Percentiles rank a stretch among this genome's conserved stretches.
phyloP scores from a whole-genome alignment of 2,113 vertebrate genomes.

The human region GRCh38 chrX:47167501-47168000 shows the following conservation, averaged over 20 bases:
- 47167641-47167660: too few relatives aligned
- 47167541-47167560: neutral
- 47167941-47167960: neutral
- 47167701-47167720: constrained; percentile 1
- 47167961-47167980: neutral
- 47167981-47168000: neutral
- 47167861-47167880: neutral
- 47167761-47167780: neutral
- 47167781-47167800: constrained; percentile 8
- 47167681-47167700: neutral
- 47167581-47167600: neutral
- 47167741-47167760: constrained; percentile 28
- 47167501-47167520: neutral
- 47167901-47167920: constrained; percentile 24
- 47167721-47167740: neutral
- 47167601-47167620: neutral
- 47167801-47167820: constrained; percentile 13
- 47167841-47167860: constrained; percentile 34
- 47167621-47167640: neutral
- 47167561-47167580: neutral
- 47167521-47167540: too few relatives aligned
- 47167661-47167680: neutral
- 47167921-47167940: neutral
- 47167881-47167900: neutral
- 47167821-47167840: neutral